A percentile compares a stretch with the other conserved stretches of the same genome.
Conservation (phyloP, 2,113 vertebrate genomes). For the Laticauda colubrina region DNA sequence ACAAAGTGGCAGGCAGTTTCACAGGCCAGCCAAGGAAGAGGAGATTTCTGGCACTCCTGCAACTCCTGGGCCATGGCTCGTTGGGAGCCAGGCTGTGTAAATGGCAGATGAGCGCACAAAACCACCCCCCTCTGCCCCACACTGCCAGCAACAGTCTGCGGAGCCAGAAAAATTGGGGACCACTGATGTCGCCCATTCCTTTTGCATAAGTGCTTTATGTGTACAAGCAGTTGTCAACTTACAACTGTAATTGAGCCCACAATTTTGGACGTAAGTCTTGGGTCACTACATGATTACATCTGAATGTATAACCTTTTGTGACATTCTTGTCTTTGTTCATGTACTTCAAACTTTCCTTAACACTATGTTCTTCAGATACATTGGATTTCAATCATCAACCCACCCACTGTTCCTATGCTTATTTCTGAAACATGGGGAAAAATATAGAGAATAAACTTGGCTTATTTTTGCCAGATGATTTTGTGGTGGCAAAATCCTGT, state of each 20-base stretch:
- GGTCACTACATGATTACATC: neutral
- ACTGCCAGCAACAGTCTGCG: accelerated
- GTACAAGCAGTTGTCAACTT: neutral
- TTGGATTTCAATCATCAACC: neutral
- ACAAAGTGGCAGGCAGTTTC: neutral
- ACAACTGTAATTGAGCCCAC: neutral
- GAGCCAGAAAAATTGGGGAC: neutral
- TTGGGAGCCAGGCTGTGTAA: neutral
- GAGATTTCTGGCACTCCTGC: neutral
- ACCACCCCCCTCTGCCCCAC: neutral
- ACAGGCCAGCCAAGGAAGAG: neutral
- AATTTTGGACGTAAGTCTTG: neutral
- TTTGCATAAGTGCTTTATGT: neutral
- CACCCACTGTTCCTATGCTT: neutral
- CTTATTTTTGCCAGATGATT: neutral
- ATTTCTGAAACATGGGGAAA: neutral
- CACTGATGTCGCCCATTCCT: neutral
- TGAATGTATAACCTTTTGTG: neutral
- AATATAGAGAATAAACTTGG: neutral
- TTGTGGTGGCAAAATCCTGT: neutral
- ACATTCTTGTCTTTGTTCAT: neutral
- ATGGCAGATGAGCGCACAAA: neutral
- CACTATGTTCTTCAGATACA: neutral
- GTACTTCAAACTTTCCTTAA: neutral
- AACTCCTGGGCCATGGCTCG: neutral